Base-by-base conservation (phyloP, 2,113 vertebrate genomes). In the Motacilla alba region DNA sequence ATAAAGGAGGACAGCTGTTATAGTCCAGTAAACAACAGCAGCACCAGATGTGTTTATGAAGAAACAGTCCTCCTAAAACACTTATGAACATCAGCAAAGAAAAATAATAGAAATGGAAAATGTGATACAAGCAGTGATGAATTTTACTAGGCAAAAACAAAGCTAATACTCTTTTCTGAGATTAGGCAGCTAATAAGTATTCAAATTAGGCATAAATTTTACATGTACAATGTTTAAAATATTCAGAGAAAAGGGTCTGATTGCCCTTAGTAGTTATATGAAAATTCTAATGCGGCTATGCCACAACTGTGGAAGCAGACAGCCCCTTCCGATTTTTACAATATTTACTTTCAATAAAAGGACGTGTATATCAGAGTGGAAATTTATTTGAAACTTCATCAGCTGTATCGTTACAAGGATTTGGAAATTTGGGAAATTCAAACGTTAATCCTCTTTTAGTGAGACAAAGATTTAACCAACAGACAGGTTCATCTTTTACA, bases 141-240 rank as follows among this genome's bases (percentile, higher is more conserved):
- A 98, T 98, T 98, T 99, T 98, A 98, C 98, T 98, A 97, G 96
- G 97, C 98, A 98, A 99, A 99, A 98, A 99, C 98, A 99, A 99
- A 99, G 98, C 98, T 98, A 98, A 98, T 98, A 98, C 90, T 97
- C 96, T 98, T 98, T 98, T 98, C 98, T 98, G 97, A 99, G 98
- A 99, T 98, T 98, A 99, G 98, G 97, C 98, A 97, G 98, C 98
- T 99, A 99, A 99, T 99, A 99, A 99, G 98, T 99, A 99, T 99
- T 99, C 98, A 99, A 99, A 99, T 99, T 99, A 99, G 98, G 98
- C 98, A 99, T 99, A 99, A 99, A 99, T 99, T 99, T 99, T 99
- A 99, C 98, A 99, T 99, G 99, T 97, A 98, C 98, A 97, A 98
- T 99, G 98, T 99, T 99, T 99, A 99, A 99, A 99, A 99, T 99